Evolutionary conservation across 2,888 invertebrate species (phyloP).

Genomic region (Ochropleura leucogaster): DNA sequence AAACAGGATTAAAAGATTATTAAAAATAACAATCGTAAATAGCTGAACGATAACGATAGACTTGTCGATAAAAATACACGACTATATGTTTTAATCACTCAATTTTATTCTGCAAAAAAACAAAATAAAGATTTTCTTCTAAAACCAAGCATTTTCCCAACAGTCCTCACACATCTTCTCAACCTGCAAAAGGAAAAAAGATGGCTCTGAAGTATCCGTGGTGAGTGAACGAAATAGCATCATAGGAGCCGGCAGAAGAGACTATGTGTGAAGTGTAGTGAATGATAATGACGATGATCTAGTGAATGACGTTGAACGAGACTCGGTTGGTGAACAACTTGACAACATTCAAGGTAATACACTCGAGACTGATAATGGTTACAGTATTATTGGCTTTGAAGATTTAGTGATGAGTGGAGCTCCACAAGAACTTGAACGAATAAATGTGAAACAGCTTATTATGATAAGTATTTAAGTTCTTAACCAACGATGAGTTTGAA

Average conservation of each 20-base stretch:
- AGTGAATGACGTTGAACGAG: slow-evolving; percentile 45
- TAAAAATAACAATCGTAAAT: not conserved
- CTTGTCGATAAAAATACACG: not conserved
- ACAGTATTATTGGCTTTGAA: slow-evolving; percentile 82
- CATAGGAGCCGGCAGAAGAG: slow-evolving; percentile 82
- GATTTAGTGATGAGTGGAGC: slow-evolving; percentile 69
- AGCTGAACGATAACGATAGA: not conserved
- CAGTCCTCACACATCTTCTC: slow-evolving; percentile 84
- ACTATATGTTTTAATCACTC: not conserved
- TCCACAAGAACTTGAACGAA: slow-evolving; percentile 9
- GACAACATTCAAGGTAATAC: slow-evolving; percentile 65
- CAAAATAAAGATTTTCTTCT: not conserved
- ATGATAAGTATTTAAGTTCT: slow-evolving; percentile 25
- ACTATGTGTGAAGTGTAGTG: slow-evolving; percentile 77
- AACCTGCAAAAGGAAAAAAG: slow-evolving; percentile 81
- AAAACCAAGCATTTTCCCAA: slow-evolving; percentile 1
- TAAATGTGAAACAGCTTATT: slow-evolving; percentile 4
- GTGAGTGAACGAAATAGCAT: slow-evolving; percentile 87
- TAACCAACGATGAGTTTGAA: slow-evolving; percentile 15
- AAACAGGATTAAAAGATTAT: not conserved
- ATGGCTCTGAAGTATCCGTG: slow-evolving; percentile 85
- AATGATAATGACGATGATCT: slow-evolving; percentile 34
- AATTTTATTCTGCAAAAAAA: not conserved
- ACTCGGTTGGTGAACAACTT: slow-evolving; percentile 56
- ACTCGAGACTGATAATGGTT: slow-evolving; percentile 85